Evolutionary conservation across 2,113 vertebrate species (phyloP).

Genomic region (Rhizomys pruinosus): DNA sequence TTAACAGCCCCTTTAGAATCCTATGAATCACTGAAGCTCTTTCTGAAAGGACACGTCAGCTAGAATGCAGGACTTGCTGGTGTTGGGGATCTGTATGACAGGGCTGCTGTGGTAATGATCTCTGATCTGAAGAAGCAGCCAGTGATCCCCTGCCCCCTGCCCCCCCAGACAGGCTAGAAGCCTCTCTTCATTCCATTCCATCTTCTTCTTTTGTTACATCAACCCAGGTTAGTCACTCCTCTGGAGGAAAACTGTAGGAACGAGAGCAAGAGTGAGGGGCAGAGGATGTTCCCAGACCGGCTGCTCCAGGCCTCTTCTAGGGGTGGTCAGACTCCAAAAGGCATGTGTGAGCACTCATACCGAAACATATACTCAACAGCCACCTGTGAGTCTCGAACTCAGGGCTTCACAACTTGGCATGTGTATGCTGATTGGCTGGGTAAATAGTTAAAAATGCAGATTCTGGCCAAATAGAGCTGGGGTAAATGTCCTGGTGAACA

Average conservation of each 20-base stretch:
- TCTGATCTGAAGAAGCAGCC: neutral
- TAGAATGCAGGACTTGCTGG: neutral
- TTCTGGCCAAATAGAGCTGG: neutral
- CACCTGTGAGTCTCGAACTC: neutral
- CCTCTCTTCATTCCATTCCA: neutral
- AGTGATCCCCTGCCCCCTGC: neutral
- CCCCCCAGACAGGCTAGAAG: neutral
- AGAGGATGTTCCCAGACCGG: neutral
- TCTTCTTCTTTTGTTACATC: neutral
- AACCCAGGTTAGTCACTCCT: neutral
- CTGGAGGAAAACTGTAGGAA: neutral
- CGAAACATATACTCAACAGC: neutral
- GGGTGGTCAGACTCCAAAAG: neutral
- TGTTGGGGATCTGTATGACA: neutral
- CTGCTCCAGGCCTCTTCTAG: neutral
- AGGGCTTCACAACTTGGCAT: neutral
- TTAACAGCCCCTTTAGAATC: conserved; percentile 2
- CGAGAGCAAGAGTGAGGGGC: neutral
- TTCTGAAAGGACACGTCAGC: neutral
- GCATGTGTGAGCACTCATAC: neutral
- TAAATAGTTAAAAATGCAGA: neutral
- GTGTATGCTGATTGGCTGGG: neutral
- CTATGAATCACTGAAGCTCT: neutral
- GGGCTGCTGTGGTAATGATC: neutral
- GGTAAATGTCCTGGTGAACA: neutral